Percentiles rank a stretch among this genome's conserved stretches.
phyloP scores from a whole-genome alignment of 2,797 vertebrate species.

The Heliangelus exortis region DNA sequence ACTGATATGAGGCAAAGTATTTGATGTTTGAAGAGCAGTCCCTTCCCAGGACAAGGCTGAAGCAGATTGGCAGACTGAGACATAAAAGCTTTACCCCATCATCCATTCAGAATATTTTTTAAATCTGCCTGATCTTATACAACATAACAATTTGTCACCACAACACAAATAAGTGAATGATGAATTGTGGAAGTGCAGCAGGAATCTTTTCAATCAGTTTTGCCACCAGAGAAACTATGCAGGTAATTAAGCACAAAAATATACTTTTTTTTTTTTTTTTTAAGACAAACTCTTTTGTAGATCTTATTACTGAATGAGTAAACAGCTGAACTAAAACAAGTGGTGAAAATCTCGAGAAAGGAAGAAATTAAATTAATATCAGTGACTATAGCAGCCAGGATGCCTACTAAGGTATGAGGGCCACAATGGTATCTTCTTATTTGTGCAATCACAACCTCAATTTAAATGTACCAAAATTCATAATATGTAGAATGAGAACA shows the following conservation, averaged over 20 bases:
- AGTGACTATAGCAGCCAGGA: not conserved
- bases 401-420: not conserved
- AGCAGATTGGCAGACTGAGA: not conserved
- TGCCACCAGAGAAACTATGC: not conserved
- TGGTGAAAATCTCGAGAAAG: not conserved
- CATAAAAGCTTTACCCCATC: not conserved
- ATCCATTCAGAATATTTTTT: not conserved
- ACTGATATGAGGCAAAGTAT: not conserved
- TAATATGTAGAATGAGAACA: not conserved
- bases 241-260: not conserved
- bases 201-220: not conserved
- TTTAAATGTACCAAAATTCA: not conserved
- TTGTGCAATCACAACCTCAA: not conserved
- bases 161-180: not conserved
- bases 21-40: not conserved
- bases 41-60: not conserved
- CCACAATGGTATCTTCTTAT: not conserved
- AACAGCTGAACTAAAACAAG: conserved; percentile 1
- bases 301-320: not conserved
- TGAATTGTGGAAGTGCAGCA: not conserved
- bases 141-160: not conserved
- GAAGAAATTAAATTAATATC: not conserved
- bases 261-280: not conserved
- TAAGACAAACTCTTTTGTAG: not conserved
- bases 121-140: not conserved